Base-by-base conservation (phyloP, 2,888 invertebrate species). In the Sarcophaga carnaria region DNA sequence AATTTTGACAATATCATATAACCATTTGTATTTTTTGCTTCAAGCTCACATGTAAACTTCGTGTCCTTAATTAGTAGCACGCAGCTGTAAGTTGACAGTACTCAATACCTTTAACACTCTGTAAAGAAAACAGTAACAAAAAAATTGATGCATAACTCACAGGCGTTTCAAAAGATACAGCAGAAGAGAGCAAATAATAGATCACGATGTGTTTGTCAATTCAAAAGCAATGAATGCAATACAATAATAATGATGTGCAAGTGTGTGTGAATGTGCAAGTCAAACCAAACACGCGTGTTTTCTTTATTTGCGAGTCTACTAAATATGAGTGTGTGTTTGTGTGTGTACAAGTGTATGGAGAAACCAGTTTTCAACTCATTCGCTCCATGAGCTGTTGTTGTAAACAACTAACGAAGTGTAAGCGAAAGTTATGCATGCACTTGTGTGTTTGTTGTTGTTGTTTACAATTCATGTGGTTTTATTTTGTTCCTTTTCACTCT, bases 361-460 rank as follows among this genome's bases (percentile, higher is more conserved):
- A 14, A 49, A 49, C 14, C 3, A 49, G 12, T 14, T 49, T 49
- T 49, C 69, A 54, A 25, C 69, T 66, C 14, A 20, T 78, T 63
- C 64, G 63, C 54, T 77, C 37, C 75, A 69, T 59, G 62, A 78
- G 75, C 67, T 76, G 45, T 47, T 63, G 75, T 71, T 72, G 45
- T 47, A 74, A 63, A 82, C 66, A 79, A 67, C 70, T 71, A 76
- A 76, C 75, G 76, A 82, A 82, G 78, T 79, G 59, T 82, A 75
- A 82, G 67, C 54, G 79, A 86, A 86, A 86, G 63, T 79, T 82
- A 71, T 25, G 74, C n/a, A 49, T 17, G 63, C 59, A 54, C 37
- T 64, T n/a, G 71, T 72, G 22, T 49, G 12, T 45, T n/a, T 27
- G 47, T 25, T 54, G 14, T 63, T 8, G n/a, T 22, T 67, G 14